Conservation (phyloP, 2,113 vertebrate species). For the Muscicapa adusta region DNA sequence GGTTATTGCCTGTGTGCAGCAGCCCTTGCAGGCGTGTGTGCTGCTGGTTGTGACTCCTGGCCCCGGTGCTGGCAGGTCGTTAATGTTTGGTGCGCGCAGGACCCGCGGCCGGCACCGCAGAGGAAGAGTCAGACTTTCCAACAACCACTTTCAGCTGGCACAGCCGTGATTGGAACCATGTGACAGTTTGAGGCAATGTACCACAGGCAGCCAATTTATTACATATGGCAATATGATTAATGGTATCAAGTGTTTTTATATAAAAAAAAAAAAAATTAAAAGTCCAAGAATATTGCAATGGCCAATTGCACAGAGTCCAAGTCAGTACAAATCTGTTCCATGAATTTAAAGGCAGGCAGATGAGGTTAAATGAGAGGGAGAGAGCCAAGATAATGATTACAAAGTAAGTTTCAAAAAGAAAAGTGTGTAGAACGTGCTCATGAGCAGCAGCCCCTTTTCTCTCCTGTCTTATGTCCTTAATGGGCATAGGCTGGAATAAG, state of each 20-base stretch:
- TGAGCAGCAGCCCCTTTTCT: background rate
- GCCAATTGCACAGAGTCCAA: conserved; percentile 70
- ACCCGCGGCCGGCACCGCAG: background rate
- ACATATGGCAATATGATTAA: conserved; percentile 82
- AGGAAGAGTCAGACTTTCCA: conserved; percentile 76
- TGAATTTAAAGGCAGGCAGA: conserved; percentile 72
- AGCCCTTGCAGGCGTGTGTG: conserved; percentile 23
- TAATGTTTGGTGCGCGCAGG: conserved; percentile 18
- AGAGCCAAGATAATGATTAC: conserved; percentile 68
- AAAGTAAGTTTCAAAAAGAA: conserved; percentile 61
- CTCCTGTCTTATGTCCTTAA: background rate
- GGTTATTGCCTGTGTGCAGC: background rate
- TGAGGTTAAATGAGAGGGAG: conserved; percentile 72
- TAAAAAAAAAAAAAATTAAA: background rate
- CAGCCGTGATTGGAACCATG: conserved; percentile 74
- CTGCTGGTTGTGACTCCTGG: background rate
- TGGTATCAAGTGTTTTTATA: conserved; percentile 71
- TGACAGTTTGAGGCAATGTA: conserved; percentile 73
- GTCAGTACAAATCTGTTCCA: conserved; percentile 68
- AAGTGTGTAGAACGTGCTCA: conserved; percentile 53
- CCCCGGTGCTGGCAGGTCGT: conserved; percentile 48
- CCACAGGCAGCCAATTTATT: conserved; percentile 76
- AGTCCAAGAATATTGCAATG: conserved; percentile 39
- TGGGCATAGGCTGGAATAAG: background rate
- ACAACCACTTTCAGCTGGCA: conserved; percentile 72